Evolutionary conservation across 1,140 invertebrate genomes (phyloP), one percentile per base, ranked within the genome.

Genomic region (Phymorhynchus buccinoides): DNA sequence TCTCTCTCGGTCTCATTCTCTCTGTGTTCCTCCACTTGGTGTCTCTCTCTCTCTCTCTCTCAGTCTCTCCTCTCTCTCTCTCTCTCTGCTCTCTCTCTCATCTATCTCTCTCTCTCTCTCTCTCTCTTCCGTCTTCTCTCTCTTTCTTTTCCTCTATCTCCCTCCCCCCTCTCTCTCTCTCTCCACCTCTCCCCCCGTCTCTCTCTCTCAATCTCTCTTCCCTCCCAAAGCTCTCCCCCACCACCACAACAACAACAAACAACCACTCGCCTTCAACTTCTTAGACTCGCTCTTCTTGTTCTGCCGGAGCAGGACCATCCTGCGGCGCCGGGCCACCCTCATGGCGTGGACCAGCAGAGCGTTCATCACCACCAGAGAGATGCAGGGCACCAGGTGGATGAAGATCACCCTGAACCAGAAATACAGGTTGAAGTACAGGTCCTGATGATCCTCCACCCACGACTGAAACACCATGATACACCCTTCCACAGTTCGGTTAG

Each of bases 311-410:
- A 97, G 94, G 90, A 96, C 95, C 89, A 96, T 95, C 32, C 97
- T 86, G 27, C 97, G 95, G 66, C 95, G 94, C 92, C 98, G 96
- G 0, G 97, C 97, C 86, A 96, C 94, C 73, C 96, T 94, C 95
- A 99, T 95, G 0, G 97, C 97, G 78, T 95, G 93, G 90, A 98
- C 98, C 0, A 99, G 95, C 12, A 98, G 94, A 0, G 96, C 95
- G 93, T 99, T 99, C 30, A 99, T 95, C 1, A 97, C 96, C 1
- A 98, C 96, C 14, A 99, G 95, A 4, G 96, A 95, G 3, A 97
- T 95, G 94, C 97, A 98, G 0, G 98, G 98, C n/a, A 97, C 94
- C 84, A 98, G 93, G 91, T 99, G 97, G 27, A 99, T 97, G 93
- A 97, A 98, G 18, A 98, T 93, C 4, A 98, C 96, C 7, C 98